These are phyloP conservation scores for Epinephelus fuscoguttatus DNA, from an alignment of 2,113 vertebrate genomes.

Conservation along the genomic window DNA sequence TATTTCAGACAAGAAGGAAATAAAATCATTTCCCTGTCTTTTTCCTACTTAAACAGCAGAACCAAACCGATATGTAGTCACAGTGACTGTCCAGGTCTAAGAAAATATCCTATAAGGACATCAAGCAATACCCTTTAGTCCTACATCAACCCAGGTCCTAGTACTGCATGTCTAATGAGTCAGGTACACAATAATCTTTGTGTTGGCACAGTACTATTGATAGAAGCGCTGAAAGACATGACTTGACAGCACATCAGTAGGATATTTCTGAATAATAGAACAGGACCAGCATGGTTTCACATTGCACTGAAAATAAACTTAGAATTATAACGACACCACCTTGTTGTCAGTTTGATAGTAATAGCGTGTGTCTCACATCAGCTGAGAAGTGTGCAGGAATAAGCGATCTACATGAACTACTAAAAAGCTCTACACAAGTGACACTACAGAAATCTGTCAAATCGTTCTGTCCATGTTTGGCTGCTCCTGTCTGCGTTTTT, in stretches of 20 bases:
- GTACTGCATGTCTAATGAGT: neutral
- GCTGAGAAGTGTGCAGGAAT: neutral
- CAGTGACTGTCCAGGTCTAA: neutral
- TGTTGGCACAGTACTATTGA: neutral
- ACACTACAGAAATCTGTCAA: conserved; percentile 28
- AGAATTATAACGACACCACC: conserved; percentile 16
- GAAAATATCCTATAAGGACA: neutral
- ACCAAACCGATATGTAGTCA: neutral
- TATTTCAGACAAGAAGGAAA: neutral
- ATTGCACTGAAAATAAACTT: conserved; percentile 25
- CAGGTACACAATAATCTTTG: neutral
- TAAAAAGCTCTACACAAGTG: conserved; percentile 5
- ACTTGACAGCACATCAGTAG: conserved; percentile 6
- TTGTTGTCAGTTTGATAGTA: conserved; percentile 32
- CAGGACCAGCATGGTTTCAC: conserved; percentile 19
- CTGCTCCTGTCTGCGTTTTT: conserved; percentile 19
- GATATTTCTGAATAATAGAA: conserved; percentile 39
- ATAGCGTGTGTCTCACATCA: conserved; percentile 7
- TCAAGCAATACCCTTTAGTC: neutral
- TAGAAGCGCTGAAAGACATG: neutral
- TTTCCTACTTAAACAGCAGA: neutral
- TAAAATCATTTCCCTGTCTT: neutral
- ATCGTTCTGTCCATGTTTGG: neutral
- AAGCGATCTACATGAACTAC: neutral
- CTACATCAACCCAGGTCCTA: neutral